phyloP scores from a whole-genome alignment of 2,797 vertebrate genomes.

The Crypturellus tataupa region DNA sequence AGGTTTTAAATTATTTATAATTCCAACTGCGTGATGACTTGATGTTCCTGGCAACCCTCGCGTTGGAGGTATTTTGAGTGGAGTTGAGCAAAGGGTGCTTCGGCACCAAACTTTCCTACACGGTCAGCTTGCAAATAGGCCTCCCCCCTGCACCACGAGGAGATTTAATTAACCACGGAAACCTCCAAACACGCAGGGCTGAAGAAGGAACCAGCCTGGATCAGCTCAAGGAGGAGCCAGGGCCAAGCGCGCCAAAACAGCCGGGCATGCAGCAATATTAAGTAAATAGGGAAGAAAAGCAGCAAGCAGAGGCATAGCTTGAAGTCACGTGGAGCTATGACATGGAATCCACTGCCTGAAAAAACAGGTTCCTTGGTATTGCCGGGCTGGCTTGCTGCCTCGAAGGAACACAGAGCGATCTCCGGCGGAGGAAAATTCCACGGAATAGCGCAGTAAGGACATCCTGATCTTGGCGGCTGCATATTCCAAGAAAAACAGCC shows the following conservation, averaged over 20 bases:
- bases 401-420: conserved; percentile 63
- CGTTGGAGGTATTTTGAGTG: background rate
- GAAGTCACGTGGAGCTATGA: conserved; percentile 30
- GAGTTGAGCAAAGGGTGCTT: background rate
- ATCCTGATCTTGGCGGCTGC: conserved; percentile 45
- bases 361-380: conserved; percentile 59
- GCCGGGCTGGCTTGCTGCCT: conserved; percentile 39
- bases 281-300: conserved; percentile 23
- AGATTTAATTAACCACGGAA: conserved; percentile 62
- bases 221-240: background rate
- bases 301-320: conserved; percentile 44
- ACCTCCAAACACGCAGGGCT: conserved; percentile 56
- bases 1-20: background rate
- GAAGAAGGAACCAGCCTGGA: conserved; percentile 38
- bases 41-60: background rate
- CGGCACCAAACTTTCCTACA: conserved; percentile 2
- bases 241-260: background rate
- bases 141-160: background rate
- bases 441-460: conserved; percentile 58
- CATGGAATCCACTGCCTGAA: conserved; percentile 51
- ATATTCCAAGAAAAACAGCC: conserved; percentile 79
- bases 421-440: conserved; percentile 75
- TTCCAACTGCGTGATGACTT: background rate
- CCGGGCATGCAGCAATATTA: background rate
- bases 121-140: background rate